Conservation (phyloP, 2,888 invertebrate species). For the Horisme vitalbata region DNA sequence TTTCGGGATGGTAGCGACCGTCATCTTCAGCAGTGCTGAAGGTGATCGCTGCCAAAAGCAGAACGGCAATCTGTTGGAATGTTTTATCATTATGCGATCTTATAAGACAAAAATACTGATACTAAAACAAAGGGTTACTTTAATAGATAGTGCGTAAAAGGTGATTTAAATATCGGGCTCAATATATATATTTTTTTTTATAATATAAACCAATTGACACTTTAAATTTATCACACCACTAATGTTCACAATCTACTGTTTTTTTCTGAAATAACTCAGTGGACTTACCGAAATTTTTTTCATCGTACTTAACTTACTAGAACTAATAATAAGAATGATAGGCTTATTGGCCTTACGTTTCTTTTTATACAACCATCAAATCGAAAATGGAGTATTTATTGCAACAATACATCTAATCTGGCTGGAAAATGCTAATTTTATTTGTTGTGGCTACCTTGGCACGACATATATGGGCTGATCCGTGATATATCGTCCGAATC, state of each 20-base stretch:
- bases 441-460: slow-evolving; percentile 65
- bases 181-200: no score
- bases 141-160: no score
- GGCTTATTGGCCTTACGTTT: slow-evolving; percentile 46
- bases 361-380: slow-evolving; percentile 71
- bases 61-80: slow-evolving; percentile 43
- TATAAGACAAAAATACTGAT: no score
- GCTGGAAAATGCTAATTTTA: slow-evolving; percentile 74
- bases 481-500: slow-evolving; percentile 52
- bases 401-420: slow-evolving; percentile 58
- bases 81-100: no score
- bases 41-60: slow-evolving; percentile 47
- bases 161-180: no score
- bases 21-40: slow-evolving; percentile 58
- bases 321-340: slow-evolving; percentile 60
- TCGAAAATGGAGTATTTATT: slow-evolving; percentile 73
- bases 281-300: slow-evolving; percentile 65
- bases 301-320: slow-evolving; percentile 56
- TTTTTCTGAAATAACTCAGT: slow-evolving; percentile 1
- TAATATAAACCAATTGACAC: no score
- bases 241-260: no score
- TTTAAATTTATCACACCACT: background rate
- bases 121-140: no score
- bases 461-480: slow-evolving; percentile 59
- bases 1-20: slow-evolving; percentile 72